These are phyloP conservation scores for Campoplex nolae DNA, from an alignment of 2,888 invertebrate species.

Conservation along the genomic window DNA sequence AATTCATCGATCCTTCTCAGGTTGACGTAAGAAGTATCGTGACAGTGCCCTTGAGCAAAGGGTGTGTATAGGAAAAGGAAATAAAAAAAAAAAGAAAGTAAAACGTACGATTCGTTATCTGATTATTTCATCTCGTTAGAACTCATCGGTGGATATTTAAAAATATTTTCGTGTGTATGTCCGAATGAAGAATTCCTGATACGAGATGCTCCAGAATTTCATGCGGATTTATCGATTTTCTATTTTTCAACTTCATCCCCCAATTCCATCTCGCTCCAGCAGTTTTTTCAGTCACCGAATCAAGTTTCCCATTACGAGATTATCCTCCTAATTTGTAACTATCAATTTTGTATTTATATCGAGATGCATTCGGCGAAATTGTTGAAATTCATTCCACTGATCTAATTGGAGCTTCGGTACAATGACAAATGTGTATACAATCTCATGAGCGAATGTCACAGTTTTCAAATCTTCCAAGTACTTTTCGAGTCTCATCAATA, in stretches of 20 bases:
- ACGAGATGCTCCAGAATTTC: not conserved
- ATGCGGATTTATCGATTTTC: not conserved
- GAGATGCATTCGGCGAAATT: not conserved
- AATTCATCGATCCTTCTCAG: slow-evolving; percentile 61
- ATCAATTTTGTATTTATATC: not conserved
- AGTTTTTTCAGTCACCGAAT: not conserved
- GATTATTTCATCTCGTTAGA: not conserved
- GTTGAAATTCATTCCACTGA: not conserved
- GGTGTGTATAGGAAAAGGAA: slow-evolving; percentile 3
- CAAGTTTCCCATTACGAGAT: not conserved
- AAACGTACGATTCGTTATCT: not conserved
- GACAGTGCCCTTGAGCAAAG: slow-evolving; percentile 59
- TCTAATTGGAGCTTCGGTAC: not conserved
- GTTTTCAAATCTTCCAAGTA: not conserved
- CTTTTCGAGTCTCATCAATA: not conserved
- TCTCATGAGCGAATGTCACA: not conserved
- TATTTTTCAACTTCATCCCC: not conserved
- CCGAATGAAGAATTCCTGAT: not conserved
- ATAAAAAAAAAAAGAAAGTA: not conserved
- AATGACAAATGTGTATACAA: not conserved
- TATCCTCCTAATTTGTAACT: not conserved
- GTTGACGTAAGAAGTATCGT: slow-evolving; percentile 53
- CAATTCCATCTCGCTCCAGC: not conserved
- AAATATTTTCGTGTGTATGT: not conserved
- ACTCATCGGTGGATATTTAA: not conserved